A percentile compares a stretch with the other conserved stretches of the same genome.
These are phyloP conservation scores for Andrena hattorfiana DNA, from an alignment of 2,888 invertebrate species.

Conservation along the genomic window DNA sequence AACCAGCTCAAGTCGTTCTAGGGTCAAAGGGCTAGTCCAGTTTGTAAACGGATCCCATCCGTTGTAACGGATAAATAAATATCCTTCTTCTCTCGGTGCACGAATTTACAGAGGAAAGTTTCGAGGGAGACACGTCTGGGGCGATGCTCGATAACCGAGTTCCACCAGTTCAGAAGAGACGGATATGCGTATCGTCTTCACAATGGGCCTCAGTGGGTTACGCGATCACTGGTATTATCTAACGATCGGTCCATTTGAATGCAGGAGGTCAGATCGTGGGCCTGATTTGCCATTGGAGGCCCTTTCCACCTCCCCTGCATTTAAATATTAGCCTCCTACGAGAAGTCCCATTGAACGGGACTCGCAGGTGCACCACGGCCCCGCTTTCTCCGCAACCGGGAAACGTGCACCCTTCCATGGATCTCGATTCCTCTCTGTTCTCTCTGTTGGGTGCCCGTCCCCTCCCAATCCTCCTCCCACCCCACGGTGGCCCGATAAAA, in stretches of 20 bases:
- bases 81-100: background rate
- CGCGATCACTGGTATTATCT: conserved; percentile 79
- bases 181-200: conserved; percentile 36
- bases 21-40: background rate
- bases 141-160: conserved; percentile 27
- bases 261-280: conserved; percentile 73
- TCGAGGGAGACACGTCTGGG: conserved; percentile 8
- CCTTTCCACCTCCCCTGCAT: conserved; percentile 70
- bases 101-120: background rate
- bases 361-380: conserved; percentile 75
- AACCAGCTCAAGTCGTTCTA: background rate
- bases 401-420: conserved; percentile 68
- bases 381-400: conserved; percentile 72
- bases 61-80: background rate
- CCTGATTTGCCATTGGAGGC: conserved; percentile 60
- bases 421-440: conserved; percentile 65
- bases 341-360: conserved; percentile 67
- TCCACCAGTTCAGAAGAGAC: conserved; percentile 11
- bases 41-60: background rate
- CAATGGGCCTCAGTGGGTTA: conserved; percentile 64
- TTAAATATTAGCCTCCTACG: conserved; percentile 82
- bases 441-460: conserved; percentile 63
- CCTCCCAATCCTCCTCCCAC: conserved; percentile 36
- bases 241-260: conserved; percentile 81
- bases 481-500: conserved; percentile 48